These are phyloP conservation scores for Acrossocheilus wenchowensis DNA, from an alignment of 2,797 vertebrate genomes.

Conservation along the genomic window DNA sequence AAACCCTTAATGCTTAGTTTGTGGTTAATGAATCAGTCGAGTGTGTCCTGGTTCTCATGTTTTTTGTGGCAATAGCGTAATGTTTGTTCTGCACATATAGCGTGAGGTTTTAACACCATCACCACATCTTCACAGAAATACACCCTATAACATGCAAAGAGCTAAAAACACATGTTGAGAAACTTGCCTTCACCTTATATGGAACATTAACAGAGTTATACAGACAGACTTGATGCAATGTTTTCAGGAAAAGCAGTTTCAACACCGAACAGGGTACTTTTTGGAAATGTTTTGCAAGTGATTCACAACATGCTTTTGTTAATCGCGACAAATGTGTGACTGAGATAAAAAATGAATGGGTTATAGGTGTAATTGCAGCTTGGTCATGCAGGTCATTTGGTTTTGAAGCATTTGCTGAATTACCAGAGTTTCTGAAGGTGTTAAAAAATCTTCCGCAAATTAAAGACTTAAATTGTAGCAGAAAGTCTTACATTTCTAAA, in stretches of 20 bases:
- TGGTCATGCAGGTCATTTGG: too few species aligned
- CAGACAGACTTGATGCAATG: conserved; percentile 9
- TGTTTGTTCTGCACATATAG: background rate
- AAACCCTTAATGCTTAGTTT: background rate
- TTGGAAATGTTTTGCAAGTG: background rate
- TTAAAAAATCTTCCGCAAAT: background rate
- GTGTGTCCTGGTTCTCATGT: background rate
- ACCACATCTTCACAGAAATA: background rate
- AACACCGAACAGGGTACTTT: background rate
- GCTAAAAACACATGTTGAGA: background rate
- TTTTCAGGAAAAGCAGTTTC: conserved; percentile 20
- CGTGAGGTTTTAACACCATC: background rate
- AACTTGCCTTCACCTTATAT: background rate
- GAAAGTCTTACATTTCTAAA: background rate
- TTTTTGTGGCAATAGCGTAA: background rate
- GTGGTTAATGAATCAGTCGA: too few species aligned
- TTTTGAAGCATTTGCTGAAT: background rate
- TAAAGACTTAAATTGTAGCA: background rate
- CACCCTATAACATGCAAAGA: background rate
- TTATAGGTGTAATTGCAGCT: background rate
- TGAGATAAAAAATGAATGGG: background rate
- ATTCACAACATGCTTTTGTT: background rate
- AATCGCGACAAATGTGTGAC: background rate
- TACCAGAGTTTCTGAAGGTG: background rate
- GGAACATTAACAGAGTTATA: background rate